Percentiles rank a stretch among this genome's conserved stretches.
Conservation (phyloP, 1,140 invertebrate genomes). For the Drosophila ficusphila region DNA sequence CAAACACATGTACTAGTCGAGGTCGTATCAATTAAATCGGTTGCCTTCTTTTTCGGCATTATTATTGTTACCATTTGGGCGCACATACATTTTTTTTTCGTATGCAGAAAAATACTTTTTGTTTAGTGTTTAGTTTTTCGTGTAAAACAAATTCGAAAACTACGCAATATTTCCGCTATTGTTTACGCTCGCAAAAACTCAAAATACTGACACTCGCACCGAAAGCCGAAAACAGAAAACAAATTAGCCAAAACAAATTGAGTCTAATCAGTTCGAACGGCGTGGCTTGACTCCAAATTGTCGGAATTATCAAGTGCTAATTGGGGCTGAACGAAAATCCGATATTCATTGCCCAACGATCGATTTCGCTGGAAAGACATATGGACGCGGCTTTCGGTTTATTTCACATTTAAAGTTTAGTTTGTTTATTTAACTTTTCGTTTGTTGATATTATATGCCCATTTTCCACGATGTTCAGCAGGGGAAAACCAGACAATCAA, state of each 20-base stretch:
- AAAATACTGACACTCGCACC: conserved; percentile 7
- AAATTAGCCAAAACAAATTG: conserved; percentile 27
- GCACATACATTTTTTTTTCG: conserved; percentile 36
- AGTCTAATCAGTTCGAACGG: conserved; percentile 10
- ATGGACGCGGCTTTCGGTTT: not conserved
- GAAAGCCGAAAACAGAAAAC: not conserved
- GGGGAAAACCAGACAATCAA: not conserved
- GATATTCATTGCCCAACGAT: not conserved
- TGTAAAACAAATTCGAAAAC: conserved; percentile 6
- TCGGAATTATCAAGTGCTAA: conserved; percentile 16
- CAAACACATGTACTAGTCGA: conserved; percentile 46
- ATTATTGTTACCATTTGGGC: conserved; percentile 14
- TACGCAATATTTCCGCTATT: conserved; percentile 38
- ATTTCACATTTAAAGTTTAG: not conserved
- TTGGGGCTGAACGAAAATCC: conserved; percentile 2
- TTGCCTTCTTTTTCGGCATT: conserved; percentile 9
- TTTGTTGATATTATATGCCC: not conserved
- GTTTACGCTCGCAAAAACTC: conserved; percentile 28
- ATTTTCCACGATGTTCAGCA: not conserved
- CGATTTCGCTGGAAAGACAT: conserved; percentile 1
- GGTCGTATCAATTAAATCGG: conserved; percentile 62
- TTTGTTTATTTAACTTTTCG: not conserved
- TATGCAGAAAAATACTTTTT: not conserved
- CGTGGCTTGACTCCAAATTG: not conserved
- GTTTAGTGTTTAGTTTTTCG: not conserved